These are phyloP conservation scores for Drosophila pegasa DNA, from an alignment of 2,888 invertebrate genomes.

Conservation along the genomic window DNA sequence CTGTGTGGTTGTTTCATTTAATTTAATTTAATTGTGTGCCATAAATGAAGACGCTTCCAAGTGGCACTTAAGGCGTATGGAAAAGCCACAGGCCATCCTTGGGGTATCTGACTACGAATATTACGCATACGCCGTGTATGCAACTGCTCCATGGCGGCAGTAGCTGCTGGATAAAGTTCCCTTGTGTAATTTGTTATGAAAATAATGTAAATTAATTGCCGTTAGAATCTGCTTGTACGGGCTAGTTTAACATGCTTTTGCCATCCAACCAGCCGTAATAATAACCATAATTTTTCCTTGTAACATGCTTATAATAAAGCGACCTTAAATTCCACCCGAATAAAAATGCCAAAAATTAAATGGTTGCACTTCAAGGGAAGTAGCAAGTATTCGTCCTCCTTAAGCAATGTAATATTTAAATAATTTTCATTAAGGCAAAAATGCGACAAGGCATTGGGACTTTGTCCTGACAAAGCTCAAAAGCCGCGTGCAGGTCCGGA, in stretches of 20 bases:
- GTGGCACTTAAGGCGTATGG: conserved; percentile 44
- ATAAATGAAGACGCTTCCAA: conserved; percentile 64
- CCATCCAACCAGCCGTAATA: conserved; percentile 29
- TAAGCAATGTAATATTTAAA: conserved; percentile 33
- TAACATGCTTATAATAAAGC: not conserved
- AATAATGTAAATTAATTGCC: conserved; percentile 74
- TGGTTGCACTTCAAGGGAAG: not conserved
- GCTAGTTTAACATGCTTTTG: conserved; percentile 4
- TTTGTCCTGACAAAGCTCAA: conserved; percentile 37
- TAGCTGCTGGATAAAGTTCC: conserved; percentile 19
- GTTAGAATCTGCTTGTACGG: conserved; percentile 26
- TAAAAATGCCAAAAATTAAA: not conserved
- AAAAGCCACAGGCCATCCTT: conserved; percentile 25
- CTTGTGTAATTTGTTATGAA: conserved; percentile 66
- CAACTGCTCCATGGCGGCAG: conserved; percentile 7
- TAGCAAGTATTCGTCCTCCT: not conserved
- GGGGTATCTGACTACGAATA: conserved; percentile 11
- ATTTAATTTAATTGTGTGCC: conserved; percentile 70
- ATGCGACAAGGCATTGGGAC: not conserved
- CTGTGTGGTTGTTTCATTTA: conserved; percentile 52
- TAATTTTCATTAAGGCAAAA: conserved; percentile 48
- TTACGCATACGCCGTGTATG: conserved; percentile 42
- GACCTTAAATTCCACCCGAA: not conserved
- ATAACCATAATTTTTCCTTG: conserved; percentile 26
- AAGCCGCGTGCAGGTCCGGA: conserved; percentile 18